These are phyloP conservation scores for Callyntrura guangdongensis DNA, from an alignment of 2,888 invertebrate genomes.

Conservation along the genomic window DNA sequence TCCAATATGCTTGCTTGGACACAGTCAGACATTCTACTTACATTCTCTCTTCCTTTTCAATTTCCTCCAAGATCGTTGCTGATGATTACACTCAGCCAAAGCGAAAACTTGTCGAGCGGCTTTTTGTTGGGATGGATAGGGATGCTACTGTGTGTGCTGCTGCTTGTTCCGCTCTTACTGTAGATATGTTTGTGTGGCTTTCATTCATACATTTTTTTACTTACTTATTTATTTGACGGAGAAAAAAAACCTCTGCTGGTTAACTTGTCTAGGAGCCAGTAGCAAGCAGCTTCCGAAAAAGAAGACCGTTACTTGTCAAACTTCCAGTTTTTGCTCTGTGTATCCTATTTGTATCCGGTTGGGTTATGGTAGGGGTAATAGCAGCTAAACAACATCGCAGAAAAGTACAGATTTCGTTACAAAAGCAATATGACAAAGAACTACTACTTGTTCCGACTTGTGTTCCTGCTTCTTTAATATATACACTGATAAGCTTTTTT, in stretches of 20 bases:
- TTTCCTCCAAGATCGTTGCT: slow-evolving; percentile 73
- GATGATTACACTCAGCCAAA: slow-evolving; percentile 57
- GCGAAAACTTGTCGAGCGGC: slow-evolving; percentile 58
- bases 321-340: slow-evolving; percentile 21
- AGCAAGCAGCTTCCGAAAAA: slow-evolving; percentile 40
- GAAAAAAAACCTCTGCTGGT: slow-evolving; percentile 50
- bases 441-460: slow-evolving; percentile 60
- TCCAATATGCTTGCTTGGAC: background rate
- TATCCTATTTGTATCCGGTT: slow-evolving; percentile 43
- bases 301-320: slow-evolving; percentile 67
- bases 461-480: slow-evolving; percentile 11
- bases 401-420: slow-evolving; percentile 53
- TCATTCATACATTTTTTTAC: slow-evolving; percentile 17
- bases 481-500: background rate
- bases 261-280: background rate
- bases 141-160: background rate
- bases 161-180: background rate
- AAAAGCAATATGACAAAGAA: slow-evolving; percentile 59
- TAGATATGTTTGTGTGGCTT: too few species aligned
- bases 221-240: slow-evolving; percentile 17
- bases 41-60: slow-evolving; percentile 55
- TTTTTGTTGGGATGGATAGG: background rate
- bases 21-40: background rate
- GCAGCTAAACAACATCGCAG: too few species aligned
- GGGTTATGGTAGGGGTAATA: background rate